phyloP scores from a whole-genome alignment of 2,113 vertebrate genomes.

The Oryzias javanicus region DNA sequence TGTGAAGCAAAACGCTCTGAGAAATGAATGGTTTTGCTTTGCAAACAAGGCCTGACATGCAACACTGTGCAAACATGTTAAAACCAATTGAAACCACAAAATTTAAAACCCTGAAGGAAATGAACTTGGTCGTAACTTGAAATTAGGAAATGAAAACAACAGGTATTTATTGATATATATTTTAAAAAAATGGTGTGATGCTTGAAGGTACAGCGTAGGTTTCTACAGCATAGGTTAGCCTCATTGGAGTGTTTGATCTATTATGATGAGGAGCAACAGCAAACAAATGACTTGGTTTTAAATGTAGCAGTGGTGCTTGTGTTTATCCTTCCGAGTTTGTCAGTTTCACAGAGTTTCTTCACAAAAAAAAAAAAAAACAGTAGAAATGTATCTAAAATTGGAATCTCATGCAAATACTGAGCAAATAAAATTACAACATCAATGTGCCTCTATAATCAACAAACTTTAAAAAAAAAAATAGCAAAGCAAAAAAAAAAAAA shows the following conservation, averaged over 20 bases:
- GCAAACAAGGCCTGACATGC: constrained; percentile 28
- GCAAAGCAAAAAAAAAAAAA: too few species aligned
- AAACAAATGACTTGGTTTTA: neutral
- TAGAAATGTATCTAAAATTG: constrained; percentile 24
- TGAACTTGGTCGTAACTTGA: constrained; percentile 30
- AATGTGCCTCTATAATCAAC: constrained; percentile 30
- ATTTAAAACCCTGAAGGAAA: constrained; percentile 24
- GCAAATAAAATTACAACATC: constrained; percentile 57
- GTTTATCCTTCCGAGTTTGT: constrained; percentile 27
- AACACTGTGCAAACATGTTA: constrained; percentile 12
- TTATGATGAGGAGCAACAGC: constrained; percentile 52
- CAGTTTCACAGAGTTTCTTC: constrained; percentile 27
- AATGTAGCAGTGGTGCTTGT: constrained; percentile 14
- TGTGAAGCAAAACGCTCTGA: constrained; percentile 48
- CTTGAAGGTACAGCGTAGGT: constrained; percentile 13
- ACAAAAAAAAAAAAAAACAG: constrained; percentile 32
- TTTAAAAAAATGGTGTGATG: constrained; percentile 45
- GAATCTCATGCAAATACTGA: constrained; percentile 52
- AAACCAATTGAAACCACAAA: constrained; percentile 27
- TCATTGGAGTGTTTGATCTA: constrained; percentile 43
- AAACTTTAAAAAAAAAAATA: too few species aligned
- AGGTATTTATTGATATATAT: neutral
- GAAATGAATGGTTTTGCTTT: constrained; percentile 46
- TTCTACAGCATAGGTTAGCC: constrained; percentile 1
- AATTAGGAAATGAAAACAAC: constrained; percentile 19